These are phyloP conservation scores for Eupithecia pulchellata DNA, from an alignment of 2,888 invertebrate genomes.

Conservation along the genomic window DNA sequence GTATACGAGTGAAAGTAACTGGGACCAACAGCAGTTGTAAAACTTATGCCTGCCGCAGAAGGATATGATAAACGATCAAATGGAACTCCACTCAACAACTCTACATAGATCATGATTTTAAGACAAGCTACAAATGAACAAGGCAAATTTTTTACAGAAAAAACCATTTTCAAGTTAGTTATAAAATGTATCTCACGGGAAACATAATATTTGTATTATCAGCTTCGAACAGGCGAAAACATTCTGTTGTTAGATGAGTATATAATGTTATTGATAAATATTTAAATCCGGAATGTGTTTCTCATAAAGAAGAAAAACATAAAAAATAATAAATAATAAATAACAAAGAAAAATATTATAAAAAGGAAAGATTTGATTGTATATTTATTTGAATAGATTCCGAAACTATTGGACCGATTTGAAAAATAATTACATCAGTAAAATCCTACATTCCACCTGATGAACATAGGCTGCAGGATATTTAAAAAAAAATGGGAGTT, in stretches of 20 bases:
- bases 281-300: not conserved
- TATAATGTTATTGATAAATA: not conserved
- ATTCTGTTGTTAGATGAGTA: not conserved
- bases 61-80: constrained; percentile 22
- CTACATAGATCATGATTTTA: not conserved
- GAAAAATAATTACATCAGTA: no score
- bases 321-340: no score
- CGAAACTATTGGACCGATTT: no score
- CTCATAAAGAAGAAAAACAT: no score
- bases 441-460: no score
- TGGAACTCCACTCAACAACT: not conserved
- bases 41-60: not conserved
- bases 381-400: no score
- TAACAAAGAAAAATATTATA: no score
- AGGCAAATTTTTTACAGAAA: constrained; percentile 3
- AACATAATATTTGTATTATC: not conserved
- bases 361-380: no score
- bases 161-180: not conserved
- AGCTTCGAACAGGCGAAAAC: not conserved
- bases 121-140: not conserved
- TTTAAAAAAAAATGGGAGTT: no score
- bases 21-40: constrained; percentile 34
- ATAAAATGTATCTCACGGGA: not conserved
- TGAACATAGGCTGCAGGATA: no score
- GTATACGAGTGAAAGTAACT: constrained; percentile 64